Conservation (phyloP, 2,797 vertebrate species). For the Clarias fuscus region DNA sequence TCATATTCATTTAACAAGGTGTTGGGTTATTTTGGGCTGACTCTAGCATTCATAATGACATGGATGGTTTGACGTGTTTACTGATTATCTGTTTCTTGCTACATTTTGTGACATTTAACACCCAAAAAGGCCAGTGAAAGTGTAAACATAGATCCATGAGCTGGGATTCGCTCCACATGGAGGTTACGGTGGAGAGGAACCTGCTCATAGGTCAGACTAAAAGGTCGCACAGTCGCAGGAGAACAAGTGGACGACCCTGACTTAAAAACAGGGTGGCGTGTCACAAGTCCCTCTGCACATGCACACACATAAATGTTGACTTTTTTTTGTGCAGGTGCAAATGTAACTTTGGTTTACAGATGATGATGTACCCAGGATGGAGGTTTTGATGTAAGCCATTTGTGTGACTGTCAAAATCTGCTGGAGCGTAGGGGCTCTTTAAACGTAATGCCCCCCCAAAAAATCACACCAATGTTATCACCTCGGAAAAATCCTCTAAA, state of each 20-base stretch:
- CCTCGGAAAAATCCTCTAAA: background rate
- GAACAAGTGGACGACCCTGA: background rate
- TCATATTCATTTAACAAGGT: background rate
- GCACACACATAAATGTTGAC: background rate
- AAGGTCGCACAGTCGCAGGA: conserved; percentile 24
- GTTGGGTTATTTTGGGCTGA: background rate
- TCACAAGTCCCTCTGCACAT: background rate
- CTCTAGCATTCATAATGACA: background rate
- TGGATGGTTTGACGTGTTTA: background rate
- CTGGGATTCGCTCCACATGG: conserved; percentile 3
- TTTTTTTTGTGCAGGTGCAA: background rate
- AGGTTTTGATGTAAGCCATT: background rate
- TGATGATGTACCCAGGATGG: background rate
- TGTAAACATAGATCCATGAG: conserved; percentile 20
- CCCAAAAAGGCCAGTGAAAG: conserved; percentile 14
- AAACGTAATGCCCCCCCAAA: background rate
- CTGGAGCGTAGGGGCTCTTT: background rate
- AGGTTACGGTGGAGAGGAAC: conserved; percentile 10
- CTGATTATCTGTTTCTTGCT: conserved; percentile 22
- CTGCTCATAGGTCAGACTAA: conserved; percentile 22
- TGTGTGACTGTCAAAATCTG: background rate
- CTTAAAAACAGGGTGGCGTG: background rate
- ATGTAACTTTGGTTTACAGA: background rate
- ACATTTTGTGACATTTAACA: conserved; percentile 10
- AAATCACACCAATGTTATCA: background rate